These are phyloP conservation scores for Drosophila ogumai DNA, from an alignment of 1,140 invertebrate species.

Conservation along the genomic window DNA sequence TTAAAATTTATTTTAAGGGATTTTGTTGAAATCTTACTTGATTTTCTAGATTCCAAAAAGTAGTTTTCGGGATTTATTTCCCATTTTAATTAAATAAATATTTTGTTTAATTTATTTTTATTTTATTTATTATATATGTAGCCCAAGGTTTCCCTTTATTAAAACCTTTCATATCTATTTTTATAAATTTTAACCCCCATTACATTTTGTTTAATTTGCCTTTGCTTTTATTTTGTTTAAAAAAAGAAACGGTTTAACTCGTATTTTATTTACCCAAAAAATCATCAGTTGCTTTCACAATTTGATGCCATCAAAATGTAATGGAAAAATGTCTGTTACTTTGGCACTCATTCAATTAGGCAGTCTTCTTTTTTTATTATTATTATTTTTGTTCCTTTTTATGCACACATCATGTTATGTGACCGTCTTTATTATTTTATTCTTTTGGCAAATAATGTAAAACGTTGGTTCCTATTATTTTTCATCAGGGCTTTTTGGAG, in stretches of 20 bases:
- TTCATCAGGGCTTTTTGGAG: not conserved
- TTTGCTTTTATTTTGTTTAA: not conserved
- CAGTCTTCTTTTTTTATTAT: not conserved
- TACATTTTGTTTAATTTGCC: not conserved
- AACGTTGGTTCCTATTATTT: slow-evolving; percentile 1
- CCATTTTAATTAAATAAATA: not conserved
- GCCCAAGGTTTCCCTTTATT: not conserved
- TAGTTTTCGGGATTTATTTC: not conserved
- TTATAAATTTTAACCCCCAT: slow-evolving; percentile 14
- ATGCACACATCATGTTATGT: slow-evolving; percentile 4
- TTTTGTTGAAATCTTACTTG: not conserved
- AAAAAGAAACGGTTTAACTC: not conserved
- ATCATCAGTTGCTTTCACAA: slow-evolving; percentile 1
- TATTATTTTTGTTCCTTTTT: not conserved
- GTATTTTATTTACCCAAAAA: slow-evolving; percentile 19
- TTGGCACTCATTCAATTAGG: slow-evolving; percentile 12
- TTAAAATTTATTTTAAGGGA: not conserved
- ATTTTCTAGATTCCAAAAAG: too few species aligned
- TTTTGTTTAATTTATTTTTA: too few species aligned
- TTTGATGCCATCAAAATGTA: slow-evolving; percentile 9
- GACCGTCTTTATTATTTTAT: slow-evolving; percentile 8
- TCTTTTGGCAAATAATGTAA: slow-evolving; percentile 4
- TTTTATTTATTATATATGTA: not conserved
- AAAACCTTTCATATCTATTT: not conserved
- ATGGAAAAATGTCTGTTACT: slow-evolving; percentile 2